Base-by-base conservation (phyloP, 2,888 invertebrate genomes). In the Leucoptera coffeella region DNA sequence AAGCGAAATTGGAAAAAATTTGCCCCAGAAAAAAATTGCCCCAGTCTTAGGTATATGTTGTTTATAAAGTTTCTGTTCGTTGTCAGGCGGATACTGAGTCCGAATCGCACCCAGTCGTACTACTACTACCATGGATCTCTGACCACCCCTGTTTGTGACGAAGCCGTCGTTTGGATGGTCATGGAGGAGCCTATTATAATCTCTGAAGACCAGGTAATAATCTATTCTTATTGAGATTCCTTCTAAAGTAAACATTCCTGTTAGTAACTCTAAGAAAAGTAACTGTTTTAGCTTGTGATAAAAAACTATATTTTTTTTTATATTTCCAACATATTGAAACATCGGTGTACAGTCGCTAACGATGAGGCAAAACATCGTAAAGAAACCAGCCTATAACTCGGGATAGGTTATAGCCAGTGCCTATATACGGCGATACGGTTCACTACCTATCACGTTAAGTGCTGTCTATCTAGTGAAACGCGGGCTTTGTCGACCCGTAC, bases 111-210 rank as follows among this genome's bases (percentile, higher is more conserved):
- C 14, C 73, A 73, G 17, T 62, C 64, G 0, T 82, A 72, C 48
- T 85, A 75, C 53, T 75, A 80, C 14, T 87, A 87, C 47, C 64
- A 75, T 14, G 87, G 87, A 4, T 87, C 87, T 0, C 57, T 87
- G 36, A 87, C 87, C 7, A 86, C 86, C 0, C 87, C 87, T 3
- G 48, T 48, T 23, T 87, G 87, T 41, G 71, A 76, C 22, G 86
- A 87, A 47, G 71, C 73, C 0, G 84, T 86, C 23, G 76, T 78
- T 2, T 87, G 86, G 85, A 80, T 84, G 14, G 75, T 87, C 23
- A 62, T 67, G 58, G 55, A 64, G 31, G 42, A 44, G 20, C 60
- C 62, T 0, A 37, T 62, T 8, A 38, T 33, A 15, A 58, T 72
- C 11, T 52, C 61, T 23, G 52, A 65, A 27, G 39, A 45, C 2